These are phyloP conservation scores for Phthorimaea operculella DNA, from an alignment of 1,140 invertebrate species.

Conservation along the genomic window DNA sequence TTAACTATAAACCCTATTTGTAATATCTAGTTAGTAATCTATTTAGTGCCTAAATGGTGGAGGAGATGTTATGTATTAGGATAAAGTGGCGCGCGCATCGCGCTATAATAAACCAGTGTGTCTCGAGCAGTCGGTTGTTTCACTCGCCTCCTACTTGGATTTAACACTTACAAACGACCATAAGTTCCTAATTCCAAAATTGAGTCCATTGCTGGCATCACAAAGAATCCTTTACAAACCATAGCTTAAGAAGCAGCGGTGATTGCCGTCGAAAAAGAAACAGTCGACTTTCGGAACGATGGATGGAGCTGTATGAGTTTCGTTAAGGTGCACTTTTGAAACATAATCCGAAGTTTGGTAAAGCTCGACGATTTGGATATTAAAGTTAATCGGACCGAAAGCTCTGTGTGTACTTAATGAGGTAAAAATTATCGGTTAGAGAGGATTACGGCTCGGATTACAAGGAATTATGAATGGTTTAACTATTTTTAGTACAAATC, in stretches of 20 bases:
- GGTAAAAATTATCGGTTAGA: background rate
- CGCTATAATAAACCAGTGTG: no score
- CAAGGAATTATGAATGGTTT: no score
- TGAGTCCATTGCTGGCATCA: background rate
- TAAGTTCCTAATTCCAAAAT: background rate
- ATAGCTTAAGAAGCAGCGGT: background rate
- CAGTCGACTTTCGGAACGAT: background rate
- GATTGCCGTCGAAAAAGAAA: background rate
- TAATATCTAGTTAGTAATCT: no score
- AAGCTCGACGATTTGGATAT: background rate
- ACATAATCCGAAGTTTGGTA: background rate
- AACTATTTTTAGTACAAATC: no score
- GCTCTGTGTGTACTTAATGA: background rate
- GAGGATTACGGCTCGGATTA: no score
- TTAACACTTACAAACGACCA: background rate
- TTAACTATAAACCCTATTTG: no score
- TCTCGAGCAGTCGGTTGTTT: no score
- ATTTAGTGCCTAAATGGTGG: no score
- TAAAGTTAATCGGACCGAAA: conserved; percentile 1
- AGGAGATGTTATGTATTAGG: no score
- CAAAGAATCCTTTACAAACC: background rate
- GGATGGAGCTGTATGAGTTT: background rate
- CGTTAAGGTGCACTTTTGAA: background rate
- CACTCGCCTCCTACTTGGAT: no score
- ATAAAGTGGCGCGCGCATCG: no score